Evolutionary conservation across 2,113 vertebrate genomes (phyloP).

Genomic region (Antechinus flavipes): DNA sequence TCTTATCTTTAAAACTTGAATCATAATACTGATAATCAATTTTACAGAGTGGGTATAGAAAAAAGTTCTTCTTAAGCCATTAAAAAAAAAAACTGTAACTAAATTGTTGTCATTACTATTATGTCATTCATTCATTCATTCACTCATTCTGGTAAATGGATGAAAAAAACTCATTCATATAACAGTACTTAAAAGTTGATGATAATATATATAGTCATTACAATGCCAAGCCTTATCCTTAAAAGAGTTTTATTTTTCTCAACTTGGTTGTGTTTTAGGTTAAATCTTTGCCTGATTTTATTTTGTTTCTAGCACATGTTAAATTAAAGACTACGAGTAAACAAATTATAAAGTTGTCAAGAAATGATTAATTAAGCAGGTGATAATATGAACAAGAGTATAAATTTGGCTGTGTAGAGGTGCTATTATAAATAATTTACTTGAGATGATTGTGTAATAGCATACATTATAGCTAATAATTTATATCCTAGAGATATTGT

Average conservation of each 20-base stretch:
- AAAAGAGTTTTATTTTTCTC: background rate
- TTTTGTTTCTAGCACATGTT: background rate
- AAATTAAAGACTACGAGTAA: background rate
- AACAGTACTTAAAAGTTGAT: background rate
- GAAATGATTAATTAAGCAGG: background rate
- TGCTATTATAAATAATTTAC: background rate
- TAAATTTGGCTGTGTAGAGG: slow-evolving; percentile 3
- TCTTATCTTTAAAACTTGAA: background rate
- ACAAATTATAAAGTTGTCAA: background rate
- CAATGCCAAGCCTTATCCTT: background rate
- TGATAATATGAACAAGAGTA: slow-evolving; percentile 8
- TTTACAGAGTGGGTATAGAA: background rate
- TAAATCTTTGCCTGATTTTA: background rate
- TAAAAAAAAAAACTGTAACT: background rate
- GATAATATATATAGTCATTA: background rate
- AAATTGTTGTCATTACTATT: background rate
- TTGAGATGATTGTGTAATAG: slow-evolving; percentile 11
- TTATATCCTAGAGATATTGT: slow-evolving; percentile 7
- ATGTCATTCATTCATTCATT: background rate
- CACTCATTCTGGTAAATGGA: background rate
- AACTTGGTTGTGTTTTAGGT: background rate
- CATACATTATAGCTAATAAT: slow-evolving; percentile 7
- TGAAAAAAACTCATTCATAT: background rate
- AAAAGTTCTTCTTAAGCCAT: background rate
- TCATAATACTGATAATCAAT: background rate